These are phyloP conservation scores for Nothocercus nigrocapillus DNA, from an alignment of 2,113 vertebrate genomes.

Conservation along the genomic window DNA sequence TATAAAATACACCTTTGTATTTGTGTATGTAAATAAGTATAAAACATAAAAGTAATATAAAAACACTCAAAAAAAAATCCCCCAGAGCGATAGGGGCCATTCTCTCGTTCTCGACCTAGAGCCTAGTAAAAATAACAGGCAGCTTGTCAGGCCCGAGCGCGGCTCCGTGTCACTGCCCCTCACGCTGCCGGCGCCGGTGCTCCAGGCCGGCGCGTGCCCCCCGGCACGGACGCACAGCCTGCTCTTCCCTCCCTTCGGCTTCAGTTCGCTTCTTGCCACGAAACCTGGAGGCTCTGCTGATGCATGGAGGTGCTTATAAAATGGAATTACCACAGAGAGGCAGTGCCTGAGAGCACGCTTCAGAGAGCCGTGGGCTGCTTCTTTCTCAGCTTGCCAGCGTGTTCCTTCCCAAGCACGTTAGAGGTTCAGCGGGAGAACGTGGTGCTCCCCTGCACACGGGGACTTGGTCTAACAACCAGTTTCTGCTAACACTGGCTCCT, in stretches of 20 bases:
- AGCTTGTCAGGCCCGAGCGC: background rate
- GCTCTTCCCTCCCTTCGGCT: conserved; percentile 49
- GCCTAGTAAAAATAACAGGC: background rate
- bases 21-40: no score
- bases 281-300: background rate
- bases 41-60: background rate
- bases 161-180: background rate
- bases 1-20: no score
- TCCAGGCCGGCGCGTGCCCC: background rate
- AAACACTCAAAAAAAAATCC: background rate
- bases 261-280: conserved; percentile 37
- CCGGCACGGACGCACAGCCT: background rate
- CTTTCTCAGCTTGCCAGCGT: background rate
- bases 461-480: background rate
- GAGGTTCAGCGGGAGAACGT: background rate
- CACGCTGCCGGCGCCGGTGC: background rate
- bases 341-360: conserved; percentile 5
- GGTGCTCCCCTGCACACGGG: background rate
- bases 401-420: background rate
- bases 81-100: background rate
- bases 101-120: background rate
- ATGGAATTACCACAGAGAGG: conserved; percentile 19
- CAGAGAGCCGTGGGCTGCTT: background rate
- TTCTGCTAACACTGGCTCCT: background rate
- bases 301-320: conserved; percentile 20